phyloP scores from a whole-genome alignment of 2,888 invertebrate species.

The Drosophila anomelani region DNA sequence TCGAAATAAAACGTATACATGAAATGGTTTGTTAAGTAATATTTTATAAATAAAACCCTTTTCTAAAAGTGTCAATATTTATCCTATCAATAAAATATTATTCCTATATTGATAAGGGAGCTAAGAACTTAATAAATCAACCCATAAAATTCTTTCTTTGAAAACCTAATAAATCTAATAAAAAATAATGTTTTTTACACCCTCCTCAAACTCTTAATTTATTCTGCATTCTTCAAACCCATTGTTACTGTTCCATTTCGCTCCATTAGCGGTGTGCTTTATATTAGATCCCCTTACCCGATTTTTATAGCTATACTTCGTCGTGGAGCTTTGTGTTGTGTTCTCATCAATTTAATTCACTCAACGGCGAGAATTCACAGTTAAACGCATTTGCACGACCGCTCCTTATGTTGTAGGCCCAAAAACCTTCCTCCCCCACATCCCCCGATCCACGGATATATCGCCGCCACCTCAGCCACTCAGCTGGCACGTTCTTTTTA shows the following conservation, averaged over 20 bases:
- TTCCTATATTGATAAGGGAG: background rate
- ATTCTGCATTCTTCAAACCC: background rate
- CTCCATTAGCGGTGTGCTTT: constrained; percentile 29
- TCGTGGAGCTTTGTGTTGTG: constrained; percentile 34
- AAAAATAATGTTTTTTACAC: background rate
- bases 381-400: constrained; percentile 71
- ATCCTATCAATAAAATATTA: background rate
- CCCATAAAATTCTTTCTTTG: too few relatives aligned
- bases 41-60: background rate
- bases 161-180: background rate
- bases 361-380: constrained; percentile 59
- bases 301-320: background rate
- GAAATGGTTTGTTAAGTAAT: background rate
- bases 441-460: background rate
- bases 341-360: constrained; percentile 72
- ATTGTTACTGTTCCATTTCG: constrained; percentile 10
- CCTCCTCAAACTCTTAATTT: background rate
- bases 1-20: accelerated
- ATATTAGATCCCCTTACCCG: constrained; percentile 5
- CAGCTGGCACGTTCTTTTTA: constrained; percentile 70
- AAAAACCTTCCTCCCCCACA: background rate
- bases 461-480: background rate
- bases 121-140: background rate
- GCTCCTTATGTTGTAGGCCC: constrained; percentile 28
- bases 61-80: background rate